Evolutionary conservation across 1,140 invertebrate species (phyloP), one percentile per base, ranked within the genome.

Genomic region (Eciton burchellii): DNA sequence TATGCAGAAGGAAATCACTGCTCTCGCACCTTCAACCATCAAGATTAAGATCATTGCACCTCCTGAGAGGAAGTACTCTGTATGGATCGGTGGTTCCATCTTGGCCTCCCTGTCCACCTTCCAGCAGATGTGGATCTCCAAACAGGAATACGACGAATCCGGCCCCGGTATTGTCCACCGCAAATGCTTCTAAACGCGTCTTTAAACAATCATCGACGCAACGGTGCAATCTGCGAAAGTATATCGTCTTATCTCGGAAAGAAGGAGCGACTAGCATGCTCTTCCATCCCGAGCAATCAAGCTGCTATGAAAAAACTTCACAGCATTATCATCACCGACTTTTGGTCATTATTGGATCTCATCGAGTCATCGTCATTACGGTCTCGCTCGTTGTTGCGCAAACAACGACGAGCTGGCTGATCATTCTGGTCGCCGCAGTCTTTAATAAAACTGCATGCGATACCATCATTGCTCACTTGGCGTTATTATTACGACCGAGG

Each of bases 21-120:
- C 96, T 52, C 94, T 97, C 35, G 96, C 97, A 52, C 97, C 97
- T 84, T 95, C 95, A 60, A 97, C 96, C 77, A 97, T 97, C 96
- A 98, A 98, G 95, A 98, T 98, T 95, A 98, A 98, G 95, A 98
- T 98, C 95, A 98, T 98, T 94, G 97, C 97, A 93, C 97, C 97
- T 88, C 97, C 97, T 83, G 97, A 98, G 94, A 96, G 97, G 94
- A 98, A 98, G 93, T 98, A 98, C 95, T 98, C 97, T 94, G 97
- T 98, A 94, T 98, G 97, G 97, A 97, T 97, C 95, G 96, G 96
- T 93, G 97, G 97, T 87, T 97, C 97, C 94, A 98, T 97, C 95
- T 93, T 98, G 89, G 97, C 97, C 84, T 98, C 97, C 74, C 94
- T 97, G 79, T 97, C 96, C 91, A 97, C 97, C 92, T 97, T 97